These are phyloP conservation scores for Pogonocherus hispidulus DNA, from an alignment of 2,888 invertebrate genomes.

Conservation along the genomic window DNA sequence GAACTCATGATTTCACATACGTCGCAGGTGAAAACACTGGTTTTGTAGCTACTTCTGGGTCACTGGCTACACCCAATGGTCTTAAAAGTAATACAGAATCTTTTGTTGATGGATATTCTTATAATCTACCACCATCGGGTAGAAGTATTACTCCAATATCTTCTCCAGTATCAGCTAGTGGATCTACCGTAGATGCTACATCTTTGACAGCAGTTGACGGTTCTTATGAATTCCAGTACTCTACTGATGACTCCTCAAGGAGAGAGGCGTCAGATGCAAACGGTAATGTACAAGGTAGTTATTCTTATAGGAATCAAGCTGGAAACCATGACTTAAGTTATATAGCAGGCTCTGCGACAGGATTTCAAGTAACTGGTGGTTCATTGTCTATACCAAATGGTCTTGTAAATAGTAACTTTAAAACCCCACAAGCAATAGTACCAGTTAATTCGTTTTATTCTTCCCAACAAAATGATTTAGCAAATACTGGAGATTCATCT, in stretches of 20 bases:
- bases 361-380: constrained; percentile 63
- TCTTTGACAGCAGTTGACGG: too few species aligned
- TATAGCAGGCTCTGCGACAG: constrained; percentile 52
- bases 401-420: constrained; percentile 17
- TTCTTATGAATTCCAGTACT: constrained; percentile 28
- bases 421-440: not conserved
- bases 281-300: constrained; percentile 58
- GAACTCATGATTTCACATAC: constrained; percentile 53
- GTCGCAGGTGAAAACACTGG: constrained; percentile 52
- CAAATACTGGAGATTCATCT: constrained; percentile 55
- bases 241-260: constrained; percentile 51
- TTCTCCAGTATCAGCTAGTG: not conserved
- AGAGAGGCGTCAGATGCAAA: constrained; percentile 52
- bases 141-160: not conserved
- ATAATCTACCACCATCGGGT: not conserved
- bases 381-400: constrained; percentile 59
- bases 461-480: constrained; percentile 36
- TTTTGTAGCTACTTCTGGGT: constrained; percentile 56
- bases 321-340: constrained; percentile 53
- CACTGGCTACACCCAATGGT: constrained; percentile 41
- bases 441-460: not conserved
- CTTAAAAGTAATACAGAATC: not conserved
- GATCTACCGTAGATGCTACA: not conserved
- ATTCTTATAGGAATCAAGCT: constrained; percentile 50
- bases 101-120: not conserved